Percentiles rank a stretch among this genome's conserved stretches.
Evolutionary conservation across 2,797 vertebrate genomes (phyloP).

Genomic region (Bucorvus abyssinicus): DNA sequence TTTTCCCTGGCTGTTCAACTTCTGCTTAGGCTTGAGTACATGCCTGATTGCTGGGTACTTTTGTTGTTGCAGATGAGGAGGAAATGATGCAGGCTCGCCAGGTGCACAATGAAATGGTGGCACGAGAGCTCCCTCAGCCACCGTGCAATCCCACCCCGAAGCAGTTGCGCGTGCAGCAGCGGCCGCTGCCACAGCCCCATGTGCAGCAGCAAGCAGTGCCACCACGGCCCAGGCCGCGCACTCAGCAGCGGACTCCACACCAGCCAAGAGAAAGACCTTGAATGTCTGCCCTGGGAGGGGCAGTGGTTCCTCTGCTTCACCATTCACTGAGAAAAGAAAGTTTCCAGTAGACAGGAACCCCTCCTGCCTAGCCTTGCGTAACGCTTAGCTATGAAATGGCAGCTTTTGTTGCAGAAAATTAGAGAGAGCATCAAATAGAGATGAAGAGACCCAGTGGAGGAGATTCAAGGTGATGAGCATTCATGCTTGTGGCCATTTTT

Average conservation of each 20-base stretch:
- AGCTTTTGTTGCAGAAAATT: neutral
- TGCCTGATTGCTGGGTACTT: neutral
- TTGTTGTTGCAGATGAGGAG: constrained; percentile 22
- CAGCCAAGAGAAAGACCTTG: neutral
- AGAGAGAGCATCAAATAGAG: neutral
- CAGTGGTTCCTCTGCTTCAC: neutral
- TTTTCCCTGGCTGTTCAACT: neutral
- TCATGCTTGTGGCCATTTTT: neutral
- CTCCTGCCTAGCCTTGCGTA: neutral
- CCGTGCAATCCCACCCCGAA: neutral
- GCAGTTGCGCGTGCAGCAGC: neutral
- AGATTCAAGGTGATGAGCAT: neutral
- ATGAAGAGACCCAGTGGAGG: neutral
- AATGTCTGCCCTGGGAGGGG: rapidly evolving
- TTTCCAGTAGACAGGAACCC: neutral
- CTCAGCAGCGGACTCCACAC: neutral
- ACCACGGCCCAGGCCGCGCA: constrained; percentile 24
- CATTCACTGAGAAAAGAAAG: neutral
- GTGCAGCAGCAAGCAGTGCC: neutral
- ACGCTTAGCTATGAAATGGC: neutral
- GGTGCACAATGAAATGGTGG: rapidly evolving
- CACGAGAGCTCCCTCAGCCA: neutral
- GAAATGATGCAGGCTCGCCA: neutral
- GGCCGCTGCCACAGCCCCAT: neutral
- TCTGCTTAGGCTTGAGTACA: rapidly evolving